Evolutionary conservation across 2,113 vertebrate species (phyloP).

Genomic region (Vulpes vulpes): DNA sequence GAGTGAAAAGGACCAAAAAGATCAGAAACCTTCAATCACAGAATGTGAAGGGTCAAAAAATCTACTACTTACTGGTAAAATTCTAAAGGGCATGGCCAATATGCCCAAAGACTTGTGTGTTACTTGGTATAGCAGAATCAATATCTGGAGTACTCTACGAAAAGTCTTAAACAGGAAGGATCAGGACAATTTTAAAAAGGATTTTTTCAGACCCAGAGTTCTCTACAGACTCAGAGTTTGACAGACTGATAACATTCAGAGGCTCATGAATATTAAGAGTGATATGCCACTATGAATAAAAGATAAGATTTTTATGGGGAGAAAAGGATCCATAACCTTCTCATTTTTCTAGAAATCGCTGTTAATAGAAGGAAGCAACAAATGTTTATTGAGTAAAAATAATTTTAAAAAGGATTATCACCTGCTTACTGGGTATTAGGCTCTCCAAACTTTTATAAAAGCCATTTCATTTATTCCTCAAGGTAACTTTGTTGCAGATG

Average conservation of each 20-base stretch:
- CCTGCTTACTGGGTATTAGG: neutral
- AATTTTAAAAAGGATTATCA: neutral
- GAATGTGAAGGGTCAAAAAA: neutral
- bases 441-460: neutral
- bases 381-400: neutral
- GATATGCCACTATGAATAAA: neutral
- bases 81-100: neutral
- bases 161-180: neutral
- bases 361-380: neutral
- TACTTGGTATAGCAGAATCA: neutral
- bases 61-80: neutral
- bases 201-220: neutral
- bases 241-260: neutral
- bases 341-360: neutral
- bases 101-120: neutral
- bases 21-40: neutral
- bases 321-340: neutral
- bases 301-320: neutral
- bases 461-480: neutral
- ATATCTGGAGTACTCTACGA: neutral
- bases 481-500: neutral
- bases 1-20: neutral
- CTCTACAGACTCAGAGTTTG: neutral
- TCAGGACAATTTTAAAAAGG: neutral
- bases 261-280: neutral